Conservation (phyloP, 2,113 vertebrate genomes). For the Megaleporinus macrocephalus region DNA sequence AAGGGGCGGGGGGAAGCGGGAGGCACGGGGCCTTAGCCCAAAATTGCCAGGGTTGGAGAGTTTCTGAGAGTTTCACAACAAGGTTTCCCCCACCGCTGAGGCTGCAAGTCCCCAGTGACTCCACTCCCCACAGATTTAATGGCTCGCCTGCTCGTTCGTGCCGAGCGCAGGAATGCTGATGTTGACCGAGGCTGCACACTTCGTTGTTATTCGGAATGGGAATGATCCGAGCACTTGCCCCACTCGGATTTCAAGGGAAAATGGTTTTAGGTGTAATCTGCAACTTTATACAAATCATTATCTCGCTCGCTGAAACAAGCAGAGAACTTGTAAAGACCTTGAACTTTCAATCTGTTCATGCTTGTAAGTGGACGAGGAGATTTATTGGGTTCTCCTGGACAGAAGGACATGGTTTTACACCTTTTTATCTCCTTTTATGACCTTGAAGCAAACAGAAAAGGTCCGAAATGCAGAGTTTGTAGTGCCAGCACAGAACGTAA, state of each 20-base stretch:
- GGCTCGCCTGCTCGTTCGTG: neutral
- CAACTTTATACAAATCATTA: no score
- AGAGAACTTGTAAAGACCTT: no score
- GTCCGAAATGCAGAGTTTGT: no score
- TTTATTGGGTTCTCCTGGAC: no score
- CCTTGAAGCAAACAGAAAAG: no score
- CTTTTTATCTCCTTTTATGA: no score
- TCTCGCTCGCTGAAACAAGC: no score
- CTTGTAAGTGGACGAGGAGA: no score
- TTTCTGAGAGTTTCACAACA: slow-evolving; percentile 16
- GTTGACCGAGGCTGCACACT: neutral
- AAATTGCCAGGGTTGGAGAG: neutral
- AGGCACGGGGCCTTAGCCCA: neutral
- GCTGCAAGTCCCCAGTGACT: neutral
- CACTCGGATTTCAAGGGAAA: neutral
- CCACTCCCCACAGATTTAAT: slow-evolving; percentile 54
- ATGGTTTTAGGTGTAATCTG: no score
- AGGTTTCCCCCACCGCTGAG: slow-evolving; percentile 23
- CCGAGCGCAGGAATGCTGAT: neutral
- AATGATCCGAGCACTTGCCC: neutral
- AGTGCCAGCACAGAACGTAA: no score
- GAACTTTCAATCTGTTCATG: no score
- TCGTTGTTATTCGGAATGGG: neutral
- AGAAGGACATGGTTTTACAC: no score
- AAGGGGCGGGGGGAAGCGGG: neutral